A percentile compares a stretch with the other conserved stretches of the same genome.
phyloP scores from a whole-genome alignment of 2,797 vertebrate species.

The Megalops cyprinoides region DNA sequence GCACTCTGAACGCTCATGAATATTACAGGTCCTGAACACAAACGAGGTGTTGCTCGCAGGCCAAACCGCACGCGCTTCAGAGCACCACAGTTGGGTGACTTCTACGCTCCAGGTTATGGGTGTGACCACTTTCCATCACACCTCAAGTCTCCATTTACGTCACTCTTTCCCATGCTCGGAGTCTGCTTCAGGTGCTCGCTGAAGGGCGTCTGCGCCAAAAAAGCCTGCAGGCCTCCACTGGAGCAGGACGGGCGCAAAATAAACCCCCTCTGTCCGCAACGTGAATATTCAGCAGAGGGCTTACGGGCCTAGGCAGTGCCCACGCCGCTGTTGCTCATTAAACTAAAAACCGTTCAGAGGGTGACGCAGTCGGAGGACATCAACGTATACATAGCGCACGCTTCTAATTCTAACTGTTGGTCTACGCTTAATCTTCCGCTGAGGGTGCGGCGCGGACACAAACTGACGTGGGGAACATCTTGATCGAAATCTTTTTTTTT shows the following conservation, averaged over 20 bases:
- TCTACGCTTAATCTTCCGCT: background rate
- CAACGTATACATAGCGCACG: background rate
- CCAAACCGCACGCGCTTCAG: background rate
- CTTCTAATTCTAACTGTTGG: background rate
- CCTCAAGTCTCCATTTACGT: background rate
- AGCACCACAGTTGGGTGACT: background rate
- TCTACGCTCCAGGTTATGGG: background rate
- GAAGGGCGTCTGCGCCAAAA: background rate
- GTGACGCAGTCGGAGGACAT: no score
- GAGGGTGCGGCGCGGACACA: background rate
- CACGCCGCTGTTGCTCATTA: no score
- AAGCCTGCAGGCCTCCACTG: background rate
- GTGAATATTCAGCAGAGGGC: no score
- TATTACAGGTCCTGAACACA: no score
- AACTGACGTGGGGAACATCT: background rate
- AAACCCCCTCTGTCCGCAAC: background rate
- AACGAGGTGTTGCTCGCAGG: no score
- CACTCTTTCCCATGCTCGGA: background rate
- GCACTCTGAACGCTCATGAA: no score
- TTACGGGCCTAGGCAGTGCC: no score
- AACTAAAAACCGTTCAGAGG: no score
- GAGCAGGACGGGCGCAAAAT: background rate
- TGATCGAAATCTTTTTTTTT: background rate
- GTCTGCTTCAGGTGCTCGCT: background rate
- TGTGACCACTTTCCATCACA: background rate